phyloP scores from a whole-genome alignment of 2,888 invertebrate genomes.

The Drosophila paracracens region DNA sequence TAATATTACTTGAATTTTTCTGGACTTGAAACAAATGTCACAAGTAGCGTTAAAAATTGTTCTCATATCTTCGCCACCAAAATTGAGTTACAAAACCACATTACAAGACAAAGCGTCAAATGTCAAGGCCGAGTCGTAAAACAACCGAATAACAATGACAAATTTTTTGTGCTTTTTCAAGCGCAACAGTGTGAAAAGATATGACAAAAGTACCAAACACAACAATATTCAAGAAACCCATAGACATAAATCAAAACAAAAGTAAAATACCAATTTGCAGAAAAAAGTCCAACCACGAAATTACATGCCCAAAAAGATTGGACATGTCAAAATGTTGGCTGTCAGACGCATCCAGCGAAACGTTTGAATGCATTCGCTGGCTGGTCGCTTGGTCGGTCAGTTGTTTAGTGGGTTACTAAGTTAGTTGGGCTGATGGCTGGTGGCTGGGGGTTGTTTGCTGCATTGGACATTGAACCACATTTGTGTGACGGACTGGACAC shows the following conservation, averaged over 20 bases:
- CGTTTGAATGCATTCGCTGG: slow-evolving; percentile 64
- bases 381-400: slow-evolving; percentile 28
- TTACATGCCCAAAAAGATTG: slow-evolving; percentile 56
- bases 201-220: slow-evolving; percentile 27
- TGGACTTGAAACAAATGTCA: background rate
- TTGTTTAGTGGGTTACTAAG: slow-evolving; percentile 33
- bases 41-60: background rate
- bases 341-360: slow-evolving; percentile 59
- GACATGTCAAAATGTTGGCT: slow-evolving; percentile 31
- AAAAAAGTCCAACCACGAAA: slow-evolving; percentile 28
- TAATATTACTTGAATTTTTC: background rate
- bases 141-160: slow-evolving; percentile 27
- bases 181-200: slow-evolving; percentile 60
- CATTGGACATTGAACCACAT: slow-evolving; percentile 78
- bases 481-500: slow-evolving; percentile 37
- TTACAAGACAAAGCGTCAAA: slow-evolving; percentile 31
- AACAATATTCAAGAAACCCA: background rate
- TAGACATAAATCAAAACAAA: background rate
- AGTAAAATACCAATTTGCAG: slow-evolving; percentile 14
- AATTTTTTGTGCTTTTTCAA: slow-evolving; percentile 56
- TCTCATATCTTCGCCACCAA: background rate
- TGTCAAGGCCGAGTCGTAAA: slow-evolving; percentile 63
- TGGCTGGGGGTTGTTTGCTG: slow-evolving; percentile 35
- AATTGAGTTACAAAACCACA: slow-evolving; percentile 8
- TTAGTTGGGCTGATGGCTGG: slow-evolving; percentile 1